Evolutionary conservation across 2,797 vertebrate genomes (phyloP), one percentile per base, ranked within the genome.

Genomic region (Gymnoscopelus braueri): DNA sequence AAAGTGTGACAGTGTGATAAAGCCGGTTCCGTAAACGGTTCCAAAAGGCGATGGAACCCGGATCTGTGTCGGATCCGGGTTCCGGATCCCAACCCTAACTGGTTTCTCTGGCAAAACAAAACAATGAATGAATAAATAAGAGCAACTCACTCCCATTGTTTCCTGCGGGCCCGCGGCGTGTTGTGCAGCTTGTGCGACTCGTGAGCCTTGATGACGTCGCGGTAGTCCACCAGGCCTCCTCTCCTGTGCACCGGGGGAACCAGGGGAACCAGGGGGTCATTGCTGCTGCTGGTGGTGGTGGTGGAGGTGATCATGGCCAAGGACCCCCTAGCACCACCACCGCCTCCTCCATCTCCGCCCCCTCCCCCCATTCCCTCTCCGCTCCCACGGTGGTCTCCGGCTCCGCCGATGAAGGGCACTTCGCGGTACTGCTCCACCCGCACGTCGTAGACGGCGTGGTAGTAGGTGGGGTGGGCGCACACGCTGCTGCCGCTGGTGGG

Each of bases 141-240:
- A 51, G 12, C 24, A 88, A 96, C 96, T 96, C 82, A 96, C 96
- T 96, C 96, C 95, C 95, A 97, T 26, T 95, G 93, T 62, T 95
- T 96, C 80, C 96, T 92, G 59, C 82, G 79, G 75, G 96, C 96
- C 89, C 95, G 94, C 0, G 95, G 94, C 0, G 95, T 97, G 91
- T 94, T 96, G 81, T 94, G 94, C 75, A 91, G 81, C 83, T 96
- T 96, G 88, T 96, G 95, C 0, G 94, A 93, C 88, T 96, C 94
- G 82, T 96, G 96, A 4, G 96, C 96, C 86, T 92, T 77, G 88
- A 97, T 95, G 88, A 96, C 86, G 60, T 97, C 96, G 1, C 94
- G 92, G 81, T 96, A 92, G 81, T 96, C 95, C 87, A 96, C 95
- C 85, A 95, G 78, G 0, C 92, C 96, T 4, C 95, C 95, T 5